These are phyloP conservation scores for Antechinus flavipes DNA, from an alignment of 2,113 vertebrate species.

Conservation along the genomic window DNA sequence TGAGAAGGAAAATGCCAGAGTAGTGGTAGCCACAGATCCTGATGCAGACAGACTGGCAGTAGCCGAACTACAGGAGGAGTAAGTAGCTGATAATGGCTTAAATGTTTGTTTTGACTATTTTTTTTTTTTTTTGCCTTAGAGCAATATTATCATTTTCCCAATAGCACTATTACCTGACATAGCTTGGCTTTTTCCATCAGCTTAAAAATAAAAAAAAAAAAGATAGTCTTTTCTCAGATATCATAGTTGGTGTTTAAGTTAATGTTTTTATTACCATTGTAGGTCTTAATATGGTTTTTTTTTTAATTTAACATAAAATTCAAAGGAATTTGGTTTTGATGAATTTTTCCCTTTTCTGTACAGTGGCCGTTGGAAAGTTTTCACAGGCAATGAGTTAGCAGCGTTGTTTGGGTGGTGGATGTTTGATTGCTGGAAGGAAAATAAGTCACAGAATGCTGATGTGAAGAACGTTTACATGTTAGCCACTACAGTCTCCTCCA, in stretches of 20 bases:
- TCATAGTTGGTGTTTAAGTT: neutral
- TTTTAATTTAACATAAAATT: slow-evolving; percentile 9
- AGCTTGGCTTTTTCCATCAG: slow-evolving; percentile 17
- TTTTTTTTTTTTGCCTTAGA: slow-evolving; percentile 22
- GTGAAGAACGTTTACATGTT: slow-evolving; percentile 90
- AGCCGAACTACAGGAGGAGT: slow-evolving; percentile 91
- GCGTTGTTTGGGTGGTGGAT: slow-evolving; percentile 98
- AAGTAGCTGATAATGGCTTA: slow-evolving; percentile 65
- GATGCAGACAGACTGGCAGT: slow-evolving; percentile 96
- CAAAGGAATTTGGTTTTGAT: neutral
- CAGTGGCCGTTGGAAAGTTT: slow-evolving; percentile 94
- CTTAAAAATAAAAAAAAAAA: slow-evolving; percentile 29
- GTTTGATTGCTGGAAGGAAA: slow-evolving; percentile 92
- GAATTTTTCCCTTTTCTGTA: neutral
- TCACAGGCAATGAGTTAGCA: slow-evolving; percentile 94
- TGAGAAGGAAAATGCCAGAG: slow-evolving; percentile 88
- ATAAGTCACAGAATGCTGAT: slow-evolving; percentile 79
- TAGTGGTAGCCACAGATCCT: slow-evolving; percentile 95
- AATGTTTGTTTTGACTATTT: slow-evolving; percentile 23
- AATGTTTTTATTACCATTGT: slow-evolving; percentile 21
- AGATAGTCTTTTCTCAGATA: slow-evolving; percentile 47
- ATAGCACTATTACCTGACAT: slow-evolving; percentile 14
- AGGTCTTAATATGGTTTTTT: neutral
- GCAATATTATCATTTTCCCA: slow-evolving; percentile 40
- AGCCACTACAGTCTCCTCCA: slow-evolving; percentile 95